Conservation (phyloP, 2,113 vertebrate genomes). For the Peromyscus californicus region DNA sequence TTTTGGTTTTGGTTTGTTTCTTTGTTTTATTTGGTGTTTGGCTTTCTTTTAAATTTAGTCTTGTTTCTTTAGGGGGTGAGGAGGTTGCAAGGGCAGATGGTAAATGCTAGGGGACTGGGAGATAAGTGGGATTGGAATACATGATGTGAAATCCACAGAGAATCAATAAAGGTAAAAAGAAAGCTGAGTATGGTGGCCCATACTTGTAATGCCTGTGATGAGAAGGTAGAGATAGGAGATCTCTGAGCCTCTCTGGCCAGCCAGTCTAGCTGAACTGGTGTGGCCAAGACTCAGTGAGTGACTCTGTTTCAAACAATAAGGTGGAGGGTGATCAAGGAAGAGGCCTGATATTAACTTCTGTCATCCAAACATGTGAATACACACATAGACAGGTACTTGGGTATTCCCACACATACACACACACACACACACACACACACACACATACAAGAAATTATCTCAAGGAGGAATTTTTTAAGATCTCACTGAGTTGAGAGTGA, state of each 20-base stretch:
- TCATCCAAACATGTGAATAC: not conserved
- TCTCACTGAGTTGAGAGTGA: not conserved
- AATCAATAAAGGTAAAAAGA: not conserved
- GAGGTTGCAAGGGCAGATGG: not conserved
- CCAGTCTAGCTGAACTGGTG: not conserved
- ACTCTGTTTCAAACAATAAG: not conserved
- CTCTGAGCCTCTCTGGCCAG: not conserved
- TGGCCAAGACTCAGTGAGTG: not conserved
- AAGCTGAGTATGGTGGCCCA: not conserved
- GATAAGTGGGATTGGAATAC: not conserved
- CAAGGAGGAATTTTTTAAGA: not conserved
- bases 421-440: not conserved
- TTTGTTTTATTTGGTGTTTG: not conserved
- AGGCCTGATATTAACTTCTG: not conserved
- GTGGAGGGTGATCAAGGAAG: not conserved
- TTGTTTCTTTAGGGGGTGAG: not conserved
- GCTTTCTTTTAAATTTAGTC: not conserved
- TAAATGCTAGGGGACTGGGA: not conserved
- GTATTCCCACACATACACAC: no score
- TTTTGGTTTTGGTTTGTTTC: not conserved
- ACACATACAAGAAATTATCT: not conserved
- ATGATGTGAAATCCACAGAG: not conserved
- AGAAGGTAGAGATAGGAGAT: not conserved
- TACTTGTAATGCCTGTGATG: not conserved
- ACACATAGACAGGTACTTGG: fast-evolving